These are phyloP conservation scores for Aplochiton taeniatus DNA, from an alignment of 2,797 vertebrate species.

Conservation along the genomic window DNA sequence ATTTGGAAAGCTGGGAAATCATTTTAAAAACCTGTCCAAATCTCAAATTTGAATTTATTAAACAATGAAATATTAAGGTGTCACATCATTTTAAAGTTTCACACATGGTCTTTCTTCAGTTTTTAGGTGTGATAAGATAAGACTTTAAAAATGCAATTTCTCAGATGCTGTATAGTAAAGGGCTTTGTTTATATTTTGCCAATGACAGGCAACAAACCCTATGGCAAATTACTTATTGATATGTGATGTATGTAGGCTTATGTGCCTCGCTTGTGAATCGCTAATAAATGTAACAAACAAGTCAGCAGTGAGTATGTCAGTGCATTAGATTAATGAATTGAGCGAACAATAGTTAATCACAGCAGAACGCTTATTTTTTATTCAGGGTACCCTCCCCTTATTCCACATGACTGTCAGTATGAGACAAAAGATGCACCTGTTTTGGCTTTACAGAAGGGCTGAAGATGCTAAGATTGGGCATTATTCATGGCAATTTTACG, in stretches of 20 bases:
- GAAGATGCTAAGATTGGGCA: slow-evolving; percentile 33
- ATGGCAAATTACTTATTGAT: slow-evolving; percentile 13
- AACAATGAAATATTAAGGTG: no score
- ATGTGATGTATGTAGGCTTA: background rate
- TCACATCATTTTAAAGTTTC: no score
- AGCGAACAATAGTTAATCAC: slow-evolving; percentile 21
- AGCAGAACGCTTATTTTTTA: slow-evolving; percentile 15
- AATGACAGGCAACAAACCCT: slow-evolving; percentile 20
- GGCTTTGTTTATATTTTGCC: slow-evolving; percentile 52
- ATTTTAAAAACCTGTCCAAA: no score
- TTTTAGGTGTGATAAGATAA: no score
- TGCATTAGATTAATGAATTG: background rate
- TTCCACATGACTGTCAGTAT: slow-evolving; percentile 23
- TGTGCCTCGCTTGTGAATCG: slow-evolving; percentile 17
- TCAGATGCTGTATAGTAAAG: background rate
- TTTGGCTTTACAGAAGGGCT: slow-evolving; percentile 39
- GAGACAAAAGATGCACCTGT: slow-evolving; percentile 69
- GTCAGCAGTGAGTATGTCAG: no score
- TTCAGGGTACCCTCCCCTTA: slow-evolving; percentile 18
- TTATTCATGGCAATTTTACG: slow-evolving; percentile 21
- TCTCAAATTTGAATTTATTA: no score
- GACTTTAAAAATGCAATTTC: no score
- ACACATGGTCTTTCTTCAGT: no score
- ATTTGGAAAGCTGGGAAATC: background rate
- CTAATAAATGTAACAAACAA: no score